Evolutionary conservation across 1,140 invertebrate species (phyloP), one percentile per base, ranked within the genome.

Genomic region (Agrypnia vestita): DNA sequence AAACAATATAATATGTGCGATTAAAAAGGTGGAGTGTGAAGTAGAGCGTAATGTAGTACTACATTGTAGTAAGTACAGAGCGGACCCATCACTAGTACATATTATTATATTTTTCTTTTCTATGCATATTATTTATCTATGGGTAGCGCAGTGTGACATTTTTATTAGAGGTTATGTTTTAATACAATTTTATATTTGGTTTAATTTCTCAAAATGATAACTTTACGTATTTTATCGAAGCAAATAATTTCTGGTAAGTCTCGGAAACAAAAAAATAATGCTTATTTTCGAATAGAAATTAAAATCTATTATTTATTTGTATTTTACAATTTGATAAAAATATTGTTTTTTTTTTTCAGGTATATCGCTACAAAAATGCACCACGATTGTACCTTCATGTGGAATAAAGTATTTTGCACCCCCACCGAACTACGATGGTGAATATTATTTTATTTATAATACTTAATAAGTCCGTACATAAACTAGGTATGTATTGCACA

Each of bases 381-480:
- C 47, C 17, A 47, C 64, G 62, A 82, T 84, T 74, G 47, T 84
- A 81, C 90, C 85, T 85, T 47, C 62, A 53, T 87, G 86, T 81
- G 92, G 93, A 25, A 88, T 94, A 15, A 94, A 94, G 86, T 89
- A 92, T 84, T 94, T 92, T 86, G 84, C 88, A 55, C 87, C 90
- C 10, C 92, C 93, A 53, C 88, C 89, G 82, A 90, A 90, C 81
- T 93, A 91, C 86, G 89, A 91, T 80, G 86, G 93, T 94, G 90
- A 89, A 85, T 84, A 17, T 71, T 49, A 51, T 49, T 71, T 12
- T 19, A 12, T 8, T 13, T 71, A 35, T 71, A 35, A 3, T 35
- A 62, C n/a, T 19, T 64, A 9, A 4, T 12, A 35, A 21, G 21
- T 43, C 7, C 19, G 12, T 64, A n/a, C n/a, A n/a, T n/a, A n/a